phyloP scores from a whole-genome alignment of 2,113 vertebrate genomes.

The Orientallactaga bullata region DNA sequence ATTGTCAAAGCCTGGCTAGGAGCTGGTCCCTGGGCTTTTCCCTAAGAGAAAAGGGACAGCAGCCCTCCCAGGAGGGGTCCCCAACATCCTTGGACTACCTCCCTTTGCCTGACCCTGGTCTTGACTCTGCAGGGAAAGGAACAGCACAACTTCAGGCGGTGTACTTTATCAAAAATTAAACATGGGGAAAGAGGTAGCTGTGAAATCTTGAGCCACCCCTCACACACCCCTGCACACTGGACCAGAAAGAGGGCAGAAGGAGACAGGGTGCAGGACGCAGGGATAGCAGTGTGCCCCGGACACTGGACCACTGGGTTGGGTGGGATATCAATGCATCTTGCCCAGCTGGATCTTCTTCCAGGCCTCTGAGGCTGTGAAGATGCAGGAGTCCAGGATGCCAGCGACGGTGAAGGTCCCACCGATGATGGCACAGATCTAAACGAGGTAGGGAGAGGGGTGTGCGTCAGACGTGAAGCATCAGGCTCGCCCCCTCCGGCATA shows the following conservation, averaged over 20 bases:
- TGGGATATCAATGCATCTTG: constrained; percentile 92
- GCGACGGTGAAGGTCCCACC: constrained; percentile 99
- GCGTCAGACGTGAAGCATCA: background rate
- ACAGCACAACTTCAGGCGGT: constrained; percentile 80
- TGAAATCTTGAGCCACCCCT: constrained; percentile 72
- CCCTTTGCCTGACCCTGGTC: constrained; percentile 57
- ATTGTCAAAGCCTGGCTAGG: constrained; percentile 76
- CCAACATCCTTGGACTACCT: constrained; percentile 58
- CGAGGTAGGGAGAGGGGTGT: background rate
- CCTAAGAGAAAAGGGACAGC: constrained; percentile 2
- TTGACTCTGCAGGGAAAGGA: constrained; percentile 68
- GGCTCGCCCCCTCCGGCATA: background rate
- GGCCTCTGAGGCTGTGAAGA: constrained; percentile 99
- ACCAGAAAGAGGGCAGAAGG: constrained; percentile 82
- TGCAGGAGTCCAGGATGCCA: constrained; percentile 98
- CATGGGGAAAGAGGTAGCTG: constrained; percentile 82
- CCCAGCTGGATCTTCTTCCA: constrained; percentile 99
- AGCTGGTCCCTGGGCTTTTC: constrained; percentile 62
- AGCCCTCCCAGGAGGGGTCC: constrained; percentile 60
- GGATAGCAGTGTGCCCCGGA: constrained; percentile 72
- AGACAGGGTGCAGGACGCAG: constrained; percentile 79
- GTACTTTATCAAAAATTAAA: constrained; percentile 74
- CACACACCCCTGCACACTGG: constrained; percentile 30
- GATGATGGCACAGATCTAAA: constrained; percentile 98
- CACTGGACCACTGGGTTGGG: constrained; percentile 34